Conservation (phyloP, 1,140 invertebrate genomes). For the Drosophila asahinai region DNA sequence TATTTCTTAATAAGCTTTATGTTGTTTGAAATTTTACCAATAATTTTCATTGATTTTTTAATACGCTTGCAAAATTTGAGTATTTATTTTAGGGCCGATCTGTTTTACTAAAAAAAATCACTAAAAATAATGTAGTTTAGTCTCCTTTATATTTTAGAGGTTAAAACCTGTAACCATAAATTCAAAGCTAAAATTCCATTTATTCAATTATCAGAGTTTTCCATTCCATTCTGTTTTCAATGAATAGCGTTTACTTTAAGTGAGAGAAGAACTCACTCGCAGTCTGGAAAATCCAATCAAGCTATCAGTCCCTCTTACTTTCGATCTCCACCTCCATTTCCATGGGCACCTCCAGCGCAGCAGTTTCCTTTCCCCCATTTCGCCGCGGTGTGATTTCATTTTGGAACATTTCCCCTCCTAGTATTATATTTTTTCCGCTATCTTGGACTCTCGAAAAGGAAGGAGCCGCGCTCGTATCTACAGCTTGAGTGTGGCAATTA, state of each 20-base stretch:
- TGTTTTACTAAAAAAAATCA: background rate
- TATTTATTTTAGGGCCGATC: background rate
- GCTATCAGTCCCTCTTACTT: conserved; percentile 27
- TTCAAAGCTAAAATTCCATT: background rate
- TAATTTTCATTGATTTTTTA: background rate
- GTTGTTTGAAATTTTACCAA: background rate
- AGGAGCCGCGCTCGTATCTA: conserved; percentile 16
- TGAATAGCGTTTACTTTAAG: background rate
- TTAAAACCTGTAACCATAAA: background rate
- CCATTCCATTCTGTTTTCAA: background rate
- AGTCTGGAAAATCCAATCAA: conserved; percentile 63
- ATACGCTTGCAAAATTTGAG: background rate
- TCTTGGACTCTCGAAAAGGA: conserved; percentile 8
- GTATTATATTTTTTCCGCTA: conserved; percentile 17
- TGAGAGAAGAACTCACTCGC: conserved; percentile 8
- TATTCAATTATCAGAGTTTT: background rate
- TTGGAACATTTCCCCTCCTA: background rate
- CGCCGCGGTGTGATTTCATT: conserved; percentile 23
- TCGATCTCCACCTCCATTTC: conserved; percentile 4
- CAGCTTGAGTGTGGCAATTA: conserved; percentile 65
- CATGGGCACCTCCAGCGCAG: background rate
- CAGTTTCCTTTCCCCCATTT: background rate
- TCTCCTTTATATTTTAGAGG: background rate
- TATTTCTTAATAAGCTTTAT: background rate
- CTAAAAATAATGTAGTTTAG: background rate